Evolutionary conservation across 2,888 invertebrate species (phyloP), one percentile per base, ranked within the genome.

Genomic region (Meghimatium bilineatum): DNA sequence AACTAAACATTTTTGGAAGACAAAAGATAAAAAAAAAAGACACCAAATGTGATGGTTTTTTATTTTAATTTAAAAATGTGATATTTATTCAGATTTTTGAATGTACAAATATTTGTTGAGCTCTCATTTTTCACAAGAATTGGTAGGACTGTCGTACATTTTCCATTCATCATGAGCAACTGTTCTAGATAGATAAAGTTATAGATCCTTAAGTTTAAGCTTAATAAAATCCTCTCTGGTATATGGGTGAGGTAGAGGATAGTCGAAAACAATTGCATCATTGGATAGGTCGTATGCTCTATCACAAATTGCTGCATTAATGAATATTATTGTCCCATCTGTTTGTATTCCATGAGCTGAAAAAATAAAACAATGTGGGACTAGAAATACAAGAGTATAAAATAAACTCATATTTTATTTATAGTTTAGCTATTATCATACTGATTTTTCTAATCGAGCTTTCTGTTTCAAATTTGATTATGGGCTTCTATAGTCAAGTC

Each of bases 301-400:
- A 94, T 96, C 96, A 93, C 97, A 97, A 0, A 96, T 96, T 49
- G 97, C 96, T 75, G 97, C 97, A 93, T 97, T 97, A 84, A 97
- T 95, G 92, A 95, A 97, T 87, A 96, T 96, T 83, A 96, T 96
- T 91, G 95, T 95, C 14, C 96, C 97, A 94, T 97, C 97, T n/a
- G 97, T 96, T 38, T 96, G 96, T 49, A 96, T 95, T 0, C 97
- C 97, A 93, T 97, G 96, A 83, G 96, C 96, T 96, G 91, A 8
- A 8, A 23, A 56, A 63, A 63, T 29, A n/a, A 63, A 63, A 10
- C 1, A 29, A 6, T 8, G 29, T 12, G 8, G 3, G 63, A n/a
- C n/a, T 63, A 63, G n/a, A 63, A 29, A 63, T 63, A n/a, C 14
- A 60, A 60, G 23, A 60, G 5, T 23, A 60, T 14, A 60, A 20